phyloP scores from a whole-genome alignment of 2,797 vertebrate genomes.

The Leptoclinus maculatus region DNA sequence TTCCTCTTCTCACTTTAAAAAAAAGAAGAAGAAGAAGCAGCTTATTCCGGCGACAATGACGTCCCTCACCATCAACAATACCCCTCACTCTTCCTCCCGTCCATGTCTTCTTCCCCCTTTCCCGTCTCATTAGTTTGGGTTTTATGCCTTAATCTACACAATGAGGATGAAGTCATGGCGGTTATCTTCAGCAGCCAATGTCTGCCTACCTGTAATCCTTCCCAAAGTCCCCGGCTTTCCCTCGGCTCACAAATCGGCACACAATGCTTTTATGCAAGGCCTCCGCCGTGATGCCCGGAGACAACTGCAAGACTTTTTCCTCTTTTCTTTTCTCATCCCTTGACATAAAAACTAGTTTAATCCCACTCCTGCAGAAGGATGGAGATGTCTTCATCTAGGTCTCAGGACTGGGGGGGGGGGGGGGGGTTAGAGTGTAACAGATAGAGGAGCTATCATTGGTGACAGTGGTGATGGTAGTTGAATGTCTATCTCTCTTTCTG shows the following conservation, averaged over 20 bases:
- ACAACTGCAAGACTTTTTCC: slow-evolving; percentile 50
- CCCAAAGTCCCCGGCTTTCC: slow-evolving; percentile 72
- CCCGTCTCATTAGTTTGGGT: slow-evolving; percentile 90
- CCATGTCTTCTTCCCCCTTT: slow-evolving; percentile 53
- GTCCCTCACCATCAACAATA: slow-evolving; percentile 60
- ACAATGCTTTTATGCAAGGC: slow-evolving; percentile 73
- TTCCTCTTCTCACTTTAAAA: slow-evolving; percentile 42
- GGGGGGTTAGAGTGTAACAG: slow-evolving; percentile 26
- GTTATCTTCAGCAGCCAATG: slow-evolving; percentile 86
- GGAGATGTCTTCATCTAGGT: slow-evolving; percentile 68
- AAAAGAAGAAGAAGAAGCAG: background rate
- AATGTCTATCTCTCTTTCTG: slow-evolving; percentile 6
- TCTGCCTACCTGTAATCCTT: slow-evolving; percentile 83
- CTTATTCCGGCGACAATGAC: slow-evolving; percentile 47
- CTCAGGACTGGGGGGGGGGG: slow-evolving; percentile 26
- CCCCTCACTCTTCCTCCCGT: slow-evolving; percentile 57
- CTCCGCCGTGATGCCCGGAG: slow-evolving; percentile 63
- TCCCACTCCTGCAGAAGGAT: slow-evolving; percentile 48
- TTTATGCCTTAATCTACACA: slow-evolving; percentile 92
- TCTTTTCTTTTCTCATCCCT: slow-evolving; percentile 53
- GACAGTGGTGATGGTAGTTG: background rate
- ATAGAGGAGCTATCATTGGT: slow-evolving; percentile 9
- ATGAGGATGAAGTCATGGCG: slow-evolving; percentile 90
- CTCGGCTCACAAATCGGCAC: slow-evolving; percentile 73
- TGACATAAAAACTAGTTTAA: slow-evolving; percentile 59